Evolutionary conservation across 1,140 invertebrate species (phyloP), one percentile per base, ranked within the genome.

Genomic region (Procambarus virginalis): DNA sequence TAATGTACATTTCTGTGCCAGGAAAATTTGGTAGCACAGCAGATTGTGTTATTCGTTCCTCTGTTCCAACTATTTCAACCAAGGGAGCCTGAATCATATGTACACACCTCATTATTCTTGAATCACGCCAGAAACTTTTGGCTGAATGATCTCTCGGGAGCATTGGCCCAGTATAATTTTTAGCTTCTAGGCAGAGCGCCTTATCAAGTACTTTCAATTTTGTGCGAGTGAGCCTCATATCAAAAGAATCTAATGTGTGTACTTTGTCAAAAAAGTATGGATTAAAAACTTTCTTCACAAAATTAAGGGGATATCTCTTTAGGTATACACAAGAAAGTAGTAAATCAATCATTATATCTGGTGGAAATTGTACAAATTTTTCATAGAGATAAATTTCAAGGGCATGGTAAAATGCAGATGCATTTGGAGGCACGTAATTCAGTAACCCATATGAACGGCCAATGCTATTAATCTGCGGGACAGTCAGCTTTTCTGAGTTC

Each of bases 241-340:
- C 92, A 64, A 87, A 91, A 89, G 94, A 93, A 79, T 93, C 93
- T 68, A 93, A 92, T 17, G 93, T 93, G 91, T 95, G 94, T 49
- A 97, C 92, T 90, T 95, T 95, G 76, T 95, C 94, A 70, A 96
- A 93, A 92, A 96, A 96, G 86, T 95, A 94, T 10, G 95, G 93
- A 88, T 95, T 95, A 88, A 96, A 96, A 73, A 97, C 94, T 92
- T 94, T 95, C 12, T 95, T 94, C 0, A 95, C 93, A 93, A 96
- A 95, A 92, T 96, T 95, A 1, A 96, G 73, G 10, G 96, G 96
- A 93, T 95, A 95, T 92, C 95, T 95, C 84, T 95, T 94, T 20
- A 96, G 92, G 93, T 96, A 97, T 70, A 96, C 94, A 93, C 95
- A 96, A 6, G 95, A 95, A 10, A 96, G 93, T 58, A 97, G 93